Evolutionary conservation across 2,888 invertebrate genomes (phyloP).

Genomic region (Apamea crenata): DNA sequence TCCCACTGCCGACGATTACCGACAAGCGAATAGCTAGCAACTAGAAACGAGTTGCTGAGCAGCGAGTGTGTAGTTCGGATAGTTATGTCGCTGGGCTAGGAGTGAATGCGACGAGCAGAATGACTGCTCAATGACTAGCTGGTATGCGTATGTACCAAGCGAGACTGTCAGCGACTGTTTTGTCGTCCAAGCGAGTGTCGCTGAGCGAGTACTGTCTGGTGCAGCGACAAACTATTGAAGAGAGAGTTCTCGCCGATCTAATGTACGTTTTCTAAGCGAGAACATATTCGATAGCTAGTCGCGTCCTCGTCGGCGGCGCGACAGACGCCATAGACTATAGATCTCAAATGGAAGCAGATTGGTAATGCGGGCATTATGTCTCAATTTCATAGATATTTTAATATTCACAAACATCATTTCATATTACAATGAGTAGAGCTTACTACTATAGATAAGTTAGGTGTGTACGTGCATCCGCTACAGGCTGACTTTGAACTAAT

Average conservation of each 20-base stretch:
- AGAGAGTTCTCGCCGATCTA: not conserved
- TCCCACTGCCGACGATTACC: not conserved
- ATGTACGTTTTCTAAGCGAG: not conserved
- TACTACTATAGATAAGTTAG: not conserved
- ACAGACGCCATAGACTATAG: not conserved
- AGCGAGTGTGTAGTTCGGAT: not conserved
- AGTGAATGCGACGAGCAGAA: no score
- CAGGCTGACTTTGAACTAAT: not conserved
- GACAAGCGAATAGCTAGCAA: not conserved
- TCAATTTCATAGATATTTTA: not conserved
- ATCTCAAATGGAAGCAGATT: slow-evolving; percentile 14
- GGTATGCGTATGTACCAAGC: no score
- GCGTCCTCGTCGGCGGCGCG: not conserved
- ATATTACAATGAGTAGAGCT: not conserved
- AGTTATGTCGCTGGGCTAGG: not conserved
- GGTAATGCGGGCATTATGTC: slow-evolving; percentile 10
- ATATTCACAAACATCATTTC: not conserved
- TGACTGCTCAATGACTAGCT: not conserved
- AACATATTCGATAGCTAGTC: not conserved
- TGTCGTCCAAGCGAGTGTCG: not conserved
- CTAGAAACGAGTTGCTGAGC: not conserved
- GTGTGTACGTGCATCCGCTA: not conserved
- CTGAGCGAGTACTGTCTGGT: not conserved
- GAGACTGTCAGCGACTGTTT: not conserved
- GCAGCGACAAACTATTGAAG: not conserved